Percentiles rank a stretch among this genome's conserved stretches.
Evolutionary conservation across 2,888 invertebrate genomes (phyloP).

Genomic region (Cecidostiba fungosa): DNA sequence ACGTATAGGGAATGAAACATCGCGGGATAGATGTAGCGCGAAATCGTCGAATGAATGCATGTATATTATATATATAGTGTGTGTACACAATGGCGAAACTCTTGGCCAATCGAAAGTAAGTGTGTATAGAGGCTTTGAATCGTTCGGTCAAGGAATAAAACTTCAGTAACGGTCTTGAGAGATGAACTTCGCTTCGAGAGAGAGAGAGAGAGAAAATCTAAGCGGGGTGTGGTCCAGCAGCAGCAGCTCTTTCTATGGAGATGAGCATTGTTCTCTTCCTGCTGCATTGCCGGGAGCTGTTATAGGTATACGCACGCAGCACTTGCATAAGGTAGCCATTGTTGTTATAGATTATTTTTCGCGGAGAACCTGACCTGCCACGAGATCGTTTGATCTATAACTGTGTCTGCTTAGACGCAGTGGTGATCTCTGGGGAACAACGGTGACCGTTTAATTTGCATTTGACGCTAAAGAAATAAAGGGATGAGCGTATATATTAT

Average conservation of each 20-base stretch:
- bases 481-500: too few relatives aligned
- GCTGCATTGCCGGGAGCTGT: neutral
- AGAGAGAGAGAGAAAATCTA: conserved; percentile 10
- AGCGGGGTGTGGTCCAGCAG: conserved; percentile 64
- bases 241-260: conserved; percentile 71
- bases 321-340: conserved; percentile 13
- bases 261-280: conserved; percentile 64
- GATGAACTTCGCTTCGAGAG: conserved; percentile 57
- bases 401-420: neutral
- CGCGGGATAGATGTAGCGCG: neutral
- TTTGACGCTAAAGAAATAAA: neutral
- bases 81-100: conserved; percentile 2
- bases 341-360: conserved; percentile 12
- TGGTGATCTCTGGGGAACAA: neutral
- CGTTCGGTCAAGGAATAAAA: neutral
- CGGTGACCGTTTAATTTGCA: neutral
- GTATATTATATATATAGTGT: neutral
- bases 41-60: neutral
- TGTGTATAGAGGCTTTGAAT: neutral
- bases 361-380: neutral
- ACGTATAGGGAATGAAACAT: neutral
- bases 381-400: neutral
- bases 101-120: neutral
- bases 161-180: neutral
- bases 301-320: neutral